Evolutionary conservation across 2,888 invertebrate genomes (phyloP).

Genomic region (Philonicus albiceps): DNA sequence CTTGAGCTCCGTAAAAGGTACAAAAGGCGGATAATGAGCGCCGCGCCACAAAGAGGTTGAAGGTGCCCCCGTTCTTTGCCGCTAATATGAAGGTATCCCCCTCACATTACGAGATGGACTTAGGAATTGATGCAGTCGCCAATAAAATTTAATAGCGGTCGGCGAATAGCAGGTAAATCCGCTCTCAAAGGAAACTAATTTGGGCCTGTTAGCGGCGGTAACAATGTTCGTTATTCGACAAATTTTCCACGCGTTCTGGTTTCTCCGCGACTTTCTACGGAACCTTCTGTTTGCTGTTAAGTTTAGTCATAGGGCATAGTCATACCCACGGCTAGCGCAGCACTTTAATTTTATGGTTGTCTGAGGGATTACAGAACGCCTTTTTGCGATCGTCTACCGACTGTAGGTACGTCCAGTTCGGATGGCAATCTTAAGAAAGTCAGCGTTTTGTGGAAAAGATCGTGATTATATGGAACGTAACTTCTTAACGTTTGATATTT

Average conservation of each 20-base stretch:
- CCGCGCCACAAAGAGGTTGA: not conserved
- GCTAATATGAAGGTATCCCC: not conserved
- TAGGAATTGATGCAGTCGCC: not conserved
- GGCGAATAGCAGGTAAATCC: not conserved
- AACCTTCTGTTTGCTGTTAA: not conserved
- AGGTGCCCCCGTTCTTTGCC: not conserved
- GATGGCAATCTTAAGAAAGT: not conserved
- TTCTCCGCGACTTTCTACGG: not conserved
- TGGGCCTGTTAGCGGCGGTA: not conserved
- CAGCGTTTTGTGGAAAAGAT: too few relatives aligned
- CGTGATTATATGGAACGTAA: not conserved
- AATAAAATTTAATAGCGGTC: not conserved
- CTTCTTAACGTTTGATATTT: not conserved
- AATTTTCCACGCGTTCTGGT: not conserved
- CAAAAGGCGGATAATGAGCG: constrained; percentile 16
- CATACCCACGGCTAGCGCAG: not conserved
- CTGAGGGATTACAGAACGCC: not conserved
- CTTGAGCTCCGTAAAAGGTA: not conserved
- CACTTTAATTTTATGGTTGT: not conserved
- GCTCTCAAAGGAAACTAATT: not conserved
- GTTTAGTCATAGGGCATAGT: not conserved
- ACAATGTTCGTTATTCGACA: not conserved
- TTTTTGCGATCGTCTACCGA: not conserved
- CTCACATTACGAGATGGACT: not conserved
- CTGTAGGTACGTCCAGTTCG: not conserved